A percentile compares a stretch with the other conserved stretches of the same genome.
Evolutionary conservation across 1,140 invertebrate species (phyloP).

Genomic region (Chelonus insularis): DNA sequence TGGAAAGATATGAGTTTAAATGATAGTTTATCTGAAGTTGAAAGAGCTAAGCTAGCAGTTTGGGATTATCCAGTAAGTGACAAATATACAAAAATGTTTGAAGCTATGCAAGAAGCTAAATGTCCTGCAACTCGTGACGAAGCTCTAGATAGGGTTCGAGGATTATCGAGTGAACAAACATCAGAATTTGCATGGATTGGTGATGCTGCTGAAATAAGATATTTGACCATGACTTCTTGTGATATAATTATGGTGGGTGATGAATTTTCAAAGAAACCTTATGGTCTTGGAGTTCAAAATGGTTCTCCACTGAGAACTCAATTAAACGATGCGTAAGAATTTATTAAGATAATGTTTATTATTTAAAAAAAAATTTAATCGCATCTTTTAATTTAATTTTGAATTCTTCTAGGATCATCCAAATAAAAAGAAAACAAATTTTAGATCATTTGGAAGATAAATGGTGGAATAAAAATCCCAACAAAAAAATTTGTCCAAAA

Average conservation of each 20-base stretch:
- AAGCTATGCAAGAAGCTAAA: constrained; percentile 89
- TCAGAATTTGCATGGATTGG: constrained; percentile 93
- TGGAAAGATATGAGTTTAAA: constrained; percentile 98
- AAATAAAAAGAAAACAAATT: constrained; percentile 87
- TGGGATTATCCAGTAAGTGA: constrained; percentile 99
- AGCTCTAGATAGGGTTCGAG: constrained; percentile 77
- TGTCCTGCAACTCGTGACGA: constrained; percentile 78
- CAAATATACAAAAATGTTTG: constrained; percentile 98
- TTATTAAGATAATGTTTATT: neutral
- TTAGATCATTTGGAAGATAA: constrained; percentile 91
- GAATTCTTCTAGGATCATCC: constrained; percentile 75
- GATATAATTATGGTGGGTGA: constrained; percentile 89
- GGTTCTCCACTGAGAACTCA: constrained; percentile 91
- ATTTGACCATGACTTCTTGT: constrained; percentile 84
- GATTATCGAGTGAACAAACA: constrained; percentile 63
- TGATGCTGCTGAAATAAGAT: constrained; percentile 91
- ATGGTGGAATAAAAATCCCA: constrained; percentile 92
- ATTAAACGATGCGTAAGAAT: constrained; percentile 84
- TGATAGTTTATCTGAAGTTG: constrained; percentile 84
- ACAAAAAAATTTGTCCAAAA: constrained; percentile 79
- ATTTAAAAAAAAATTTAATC: neutral
- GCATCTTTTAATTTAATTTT: neutral
- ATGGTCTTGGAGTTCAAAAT: constrained; percentile 94
- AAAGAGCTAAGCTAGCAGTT: constrained; percentile 90
- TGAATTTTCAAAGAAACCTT: constrained; percentile 95